Evolutionary conservation across 2,797 vertebrate genomes (phyloP).

Genomic region (Helostoma temminkii): DNA sequence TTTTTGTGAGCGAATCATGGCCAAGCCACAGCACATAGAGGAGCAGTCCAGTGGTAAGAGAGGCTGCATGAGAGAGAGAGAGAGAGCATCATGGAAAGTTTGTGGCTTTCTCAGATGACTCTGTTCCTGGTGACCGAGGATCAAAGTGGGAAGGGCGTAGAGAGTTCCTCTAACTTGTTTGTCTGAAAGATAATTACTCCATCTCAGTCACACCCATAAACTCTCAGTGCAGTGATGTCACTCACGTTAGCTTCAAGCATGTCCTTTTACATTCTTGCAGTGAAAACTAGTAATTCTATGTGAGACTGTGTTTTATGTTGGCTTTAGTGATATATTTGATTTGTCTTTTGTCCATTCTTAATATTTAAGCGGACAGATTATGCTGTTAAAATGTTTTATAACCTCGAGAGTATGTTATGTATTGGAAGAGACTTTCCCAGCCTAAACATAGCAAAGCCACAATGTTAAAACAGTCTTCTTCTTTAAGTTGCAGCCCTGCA

Average conservation of each 20-base stretch:
- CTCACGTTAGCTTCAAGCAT: slow-evolving; percentile 3
- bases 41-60: slow-evolving; percentile 29
- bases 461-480: too few relatives aligned
- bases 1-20: slow-evolving; percentile 51
- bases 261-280: neutral
- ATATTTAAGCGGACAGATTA: neutral
- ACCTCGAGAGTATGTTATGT: too few relatives aligned
- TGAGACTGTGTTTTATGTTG: neutral
- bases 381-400: too few relatives aligned
- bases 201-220: slow-evolving; percentile 49
- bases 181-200: slow-evolving; percentile 55
- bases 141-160: slow-evolving; percentile 48
- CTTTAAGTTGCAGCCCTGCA: too few relatives aligned
- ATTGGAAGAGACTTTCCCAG: too few relatives aligned
- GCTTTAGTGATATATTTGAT: neutral
- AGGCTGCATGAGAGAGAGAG: slow-evolving; percentile 11
- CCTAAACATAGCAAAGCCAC: too few relatives aligned
- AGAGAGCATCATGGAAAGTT: slow-evolving; percentile 75
- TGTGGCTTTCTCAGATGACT: slow-evolving; percentile 71
- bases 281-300: slow-evolving; percentile 1
- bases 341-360: too few relatives aligned
- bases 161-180: slow-evolving; percentile 61
- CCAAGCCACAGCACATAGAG: slow-evolving; percentile 52
- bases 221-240: slow-evolving; percentile 36
- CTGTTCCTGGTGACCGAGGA: slow-evolving; percentile 63